phyloP scores from a whole-genome alignment of 2,888 invertebrate genomes.

The Amblyjoppa proteus region DNA sequence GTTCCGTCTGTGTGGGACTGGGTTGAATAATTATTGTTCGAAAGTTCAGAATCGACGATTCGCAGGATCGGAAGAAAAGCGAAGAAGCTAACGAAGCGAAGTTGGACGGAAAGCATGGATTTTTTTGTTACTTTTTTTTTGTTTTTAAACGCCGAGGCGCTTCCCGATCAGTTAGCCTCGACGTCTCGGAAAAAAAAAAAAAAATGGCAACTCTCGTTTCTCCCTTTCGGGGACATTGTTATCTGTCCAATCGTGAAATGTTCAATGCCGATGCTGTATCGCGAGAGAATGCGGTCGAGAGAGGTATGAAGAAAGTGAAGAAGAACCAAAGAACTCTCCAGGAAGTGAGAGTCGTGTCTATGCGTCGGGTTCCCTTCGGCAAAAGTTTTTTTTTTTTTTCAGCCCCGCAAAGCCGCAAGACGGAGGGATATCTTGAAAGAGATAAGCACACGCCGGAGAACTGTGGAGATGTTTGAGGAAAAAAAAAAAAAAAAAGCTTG shows the following conservation, averaged over 20 bases:
- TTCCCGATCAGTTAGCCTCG: too few species aligned
- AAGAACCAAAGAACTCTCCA: constrained; percentile 18
- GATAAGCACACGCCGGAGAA: constrained; percentile 35
- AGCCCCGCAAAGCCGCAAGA: constrained; percentile 2
- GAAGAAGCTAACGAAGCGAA: background rate
- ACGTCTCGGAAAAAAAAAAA: constrained; percentile 5
- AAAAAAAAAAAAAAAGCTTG: constrained; percentile 45
- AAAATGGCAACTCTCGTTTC: constrained; percentile 35
- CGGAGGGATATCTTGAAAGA: constrained; percentile 25
- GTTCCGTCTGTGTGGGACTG: background rate
- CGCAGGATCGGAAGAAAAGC: background rate
- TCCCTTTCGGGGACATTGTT: constrained; percentile 18
- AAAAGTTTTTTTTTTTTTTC: constrained; percentile 42
- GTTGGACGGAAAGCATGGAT: too few species aligned
- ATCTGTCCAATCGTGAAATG: constrained; percentile 51
- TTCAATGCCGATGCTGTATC: constrained; percentile 57
- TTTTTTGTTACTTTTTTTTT: too few species aligned
- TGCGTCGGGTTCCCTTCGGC: constrained; percentile 47
- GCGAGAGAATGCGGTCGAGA: constrained; percentile 33
- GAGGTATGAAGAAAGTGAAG: constrained; percentile 32
- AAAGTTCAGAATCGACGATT: background rate
- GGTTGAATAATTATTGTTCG: background rate
- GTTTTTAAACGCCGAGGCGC: too few species aligned
- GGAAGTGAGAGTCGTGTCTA: constrained; percentile 21
- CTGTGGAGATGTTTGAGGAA: constrained; percentile 15